Conservation (phyloP, 2,888 invertebrate genomes). For the Synanthedon andrenaeformis region DNA sequence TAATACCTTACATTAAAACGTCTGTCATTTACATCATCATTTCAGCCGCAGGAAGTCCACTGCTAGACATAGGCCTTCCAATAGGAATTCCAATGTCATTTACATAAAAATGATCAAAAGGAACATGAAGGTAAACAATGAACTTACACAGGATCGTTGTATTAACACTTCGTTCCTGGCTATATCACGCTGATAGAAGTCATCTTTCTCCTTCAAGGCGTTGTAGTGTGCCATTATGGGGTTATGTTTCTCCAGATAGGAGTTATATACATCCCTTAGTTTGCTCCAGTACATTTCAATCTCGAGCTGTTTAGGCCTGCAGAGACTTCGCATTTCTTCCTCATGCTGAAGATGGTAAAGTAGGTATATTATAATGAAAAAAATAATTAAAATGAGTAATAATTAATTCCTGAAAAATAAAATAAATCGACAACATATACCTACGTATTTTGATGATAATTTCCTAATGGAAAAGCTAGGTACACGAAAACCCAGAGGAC, state of each 20-base stretch:
- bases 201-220: slow-evolving; percentile 52
- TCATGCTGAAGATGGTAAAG: slow-evolving; percentile 33
- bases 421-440: no score
- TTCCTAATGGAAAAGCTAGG: no score
- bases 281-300: slow-evolving; percentile 49
- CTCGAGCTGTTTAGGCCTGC: slow-evolving; percentile 49
- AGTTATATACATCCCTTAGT: slow-evolving; percentile 44
- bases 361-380: not conserved
- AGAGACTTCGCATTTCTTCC: slow-evolving; percentile 48
- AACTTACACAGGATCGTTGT: slow-evolving; percentile 24
- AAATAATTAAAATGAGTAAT: no score
- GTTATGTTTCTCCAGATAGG: slow-evolving; percentile 47
- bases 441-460: no score
- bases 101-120: no score
- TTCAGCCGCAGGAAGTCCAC: no score
- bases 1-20: no score
- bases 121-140: not conserved
- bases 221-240: slow-evolving; percentile 58
- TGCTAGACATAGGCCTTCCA: no score
- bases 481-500: no score
- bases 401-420: no score
- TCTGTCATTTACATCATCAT: no score
- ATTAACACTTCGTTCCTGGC: slow-evolving; percentile 46
- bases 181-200: slow-evolving; percentile 65
- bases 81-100: no score